Evolutionary conservation across 2,888 invertebrate species (phyloP), one percentile per base, ranked within the genome.

Genomic region (Drosophila helvetica): DNA sequence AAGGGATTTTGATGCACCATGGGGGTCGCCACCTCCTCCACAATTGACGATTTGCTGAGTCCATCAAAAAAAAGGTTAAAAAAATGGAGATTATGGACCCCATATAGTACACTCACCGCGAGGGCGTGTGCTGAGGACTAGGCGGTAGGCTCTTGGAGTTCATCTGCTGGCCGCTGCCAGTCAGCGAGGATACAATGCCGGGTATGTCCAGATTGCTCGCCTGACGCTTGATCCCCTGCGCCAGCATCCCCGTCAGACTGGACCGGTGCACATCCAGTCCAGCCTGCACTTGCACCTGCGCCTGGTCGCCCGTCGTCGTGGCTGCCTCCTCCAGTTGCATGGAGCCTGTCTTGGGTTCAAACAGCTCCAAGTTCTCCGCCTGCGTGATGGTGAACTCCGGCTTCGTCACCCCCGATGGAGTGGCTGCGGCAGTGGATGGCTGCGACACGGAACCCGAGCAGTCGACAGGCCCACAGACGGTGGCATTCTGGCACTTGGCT

Each of bases 401-500:
- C 64, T 92, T 76, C 17, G 50, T 77, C n/a, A 64, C 62, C 8
- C 74, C 18, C 9, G 62, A 17, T 12, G 64, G n/a, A 3, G 60
- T 17, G 3, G 56, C 27, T 8, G 50, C 22, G 17, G 19, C n/a
- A 42, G 55, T 10, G 1, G 56, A 33, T 9, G 59, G 50, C 50
- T 54, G 51, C 51, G 60, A 76, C 45, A 86, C 50, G 18, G 86
- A 65, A 15, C 75, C 54, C 15, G 86, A 80, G 61, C 88, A 91
- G 80, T 92, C 92, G 15, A 90, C 89, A 0, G 93, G 93, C 1
- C 93, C 93, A 79, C 96, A 96, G n/a, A 93, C 93, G 17, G 94
- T 95, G 67, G 95, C 94, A 55, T 94, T 93, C 90, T 96, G 96
- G 91, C 98, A 98, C 88, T 97, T 97, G 10, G 94, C 94, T 75